Conservation (phyloP, 1,140 invertebrate genomes). For the Tetramorium simillimum region DNA sequence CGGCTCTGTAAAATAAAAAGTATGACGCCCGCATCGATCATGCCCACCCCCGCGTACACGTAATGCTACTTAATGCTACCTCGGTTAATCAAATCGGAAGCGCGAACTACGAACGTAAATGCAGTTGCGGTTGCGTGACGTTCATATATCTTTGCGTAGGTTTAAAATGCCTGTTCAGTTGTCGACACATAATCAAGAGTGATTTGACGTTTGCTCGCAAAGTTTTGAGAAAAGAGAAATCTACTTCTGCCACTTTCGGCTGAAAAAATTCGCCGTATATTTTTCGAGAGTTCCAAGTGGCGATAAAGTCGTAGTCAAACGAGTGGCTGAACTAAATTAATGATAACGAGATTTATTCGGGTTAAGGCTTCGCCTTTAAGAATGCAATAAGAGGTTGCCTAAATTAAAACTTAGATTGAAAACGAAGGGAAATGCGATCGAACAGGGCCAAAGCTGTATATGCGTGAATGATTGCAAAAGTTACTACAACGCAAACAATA, state of each 20-base stretch:
- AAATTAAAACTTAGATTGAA: background rate
- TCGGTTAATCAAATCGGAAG: constrained; percentile 47
- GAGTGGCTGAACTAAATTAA: constrained; percentile 8
- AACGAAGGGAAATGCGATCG: background rate
- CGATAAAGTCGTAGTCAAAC: constrained; percentile 5
- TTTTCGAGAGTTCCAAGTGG: background rate
- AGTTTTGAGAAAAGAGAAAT: background rate
- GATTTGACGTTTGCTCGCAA: background rate
- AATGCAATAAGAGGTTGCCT: background rate
- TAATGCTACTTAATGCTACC: constrained; percentile 51
- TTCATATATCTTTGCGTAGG: background rate
- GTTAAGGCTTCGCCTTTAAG: background rate
- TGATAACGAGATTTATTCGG: background rate
- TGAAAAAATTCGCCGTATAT: background rate
- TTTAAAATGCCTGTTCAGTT: background rate
- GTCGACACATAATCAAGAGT: constrained; percentile 7
- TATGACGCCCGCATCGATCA: constrained; percentile 43
- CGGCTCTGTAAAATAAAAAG: constrained; percentile 46
- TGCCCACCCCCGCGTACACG: constrained; percentile 3
- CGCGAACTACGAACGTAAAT: constrained; percentile 29
- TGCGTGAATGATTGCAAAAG: background rate
- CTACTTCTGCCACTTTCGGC: background rate
- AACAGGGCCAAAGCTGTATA: background rate
- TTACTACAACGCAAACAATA: constrained; percentile 38
- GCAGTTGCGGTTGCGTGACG: background rate